Conservation (phyloP, 1,140 invertebrate genomes). For the Drosophila persimilis region DNA sequence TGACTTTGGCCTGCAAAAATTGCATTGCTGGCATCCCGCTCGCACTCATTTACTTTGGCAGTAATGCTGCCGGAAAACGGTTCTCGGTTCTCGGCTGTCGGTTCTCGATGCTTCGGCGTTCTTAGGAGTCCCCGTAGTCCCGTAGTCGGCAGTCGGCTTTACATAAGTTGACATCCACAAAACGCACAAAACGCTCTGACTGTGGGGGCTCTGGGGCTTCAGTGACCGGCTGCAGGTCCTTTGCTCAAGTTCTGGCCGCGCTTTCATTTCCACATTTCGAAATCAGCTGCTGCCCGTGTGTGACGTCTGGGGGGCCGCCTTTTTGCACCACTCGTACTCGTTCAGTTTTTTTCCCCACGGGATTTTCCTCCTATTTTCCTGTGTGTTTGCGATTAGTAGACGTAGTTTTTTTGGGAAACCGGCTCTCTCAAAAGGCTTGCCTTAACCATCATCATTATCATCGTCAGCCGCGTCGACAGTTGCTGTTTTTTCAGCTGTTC, state of each 20-base stretch:
- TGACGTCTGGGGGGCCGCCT: slow-evolving; percentile 5
- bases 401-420: slow-evolving; percentile 51
- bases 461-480: slow-evolving; percentile 43
- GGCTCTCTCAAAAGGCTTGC: slow-evolving; percentile 68
- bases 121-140: too few relatives aligned
- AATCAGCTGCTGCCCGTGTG: slow-evolving; percentile 65
- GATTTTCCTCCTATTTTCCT: slow-evolving; percentile 17
- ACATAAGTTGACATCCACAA: slow-evolving; percentile 71
- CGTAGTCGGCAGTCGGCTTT: slow-evolving; percentile 47
- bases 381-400: slow-evolving; percentile 10
- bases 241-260: slow-evolving; percentile 67
- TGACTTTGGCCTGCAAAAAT: slow-evolving; percentile 66
- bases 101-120: slow-evolving; percentile 7
- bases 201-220: slow-evolving; percentile 44
- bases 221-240: slow-evolving; percentile 78
- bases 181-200: too few relatives aligned
- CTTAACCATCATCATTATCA: neutral
- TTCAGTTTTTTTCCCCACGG: slow-evolving; percentile 55
- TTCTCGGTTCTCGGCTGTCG: slow-evolving; percentile 6
- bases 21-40: slow-evolving; percentile 74
- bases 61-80: slow-evolving; percentile 69
- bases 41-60: slow-evolving; percentile 57
- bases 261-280: slow-evolving; percentile 28
- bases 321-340: slow-evolving; percentile 9
- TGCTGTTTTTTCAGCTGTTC: slow-evolving; percentile 75